Percentiles rank a stretch among this genome's conserved stretches.
phyloP scores from a whole-genome alignment of 2,797 vertebrate genomes.

The Coreius guichenoti region DNA sequence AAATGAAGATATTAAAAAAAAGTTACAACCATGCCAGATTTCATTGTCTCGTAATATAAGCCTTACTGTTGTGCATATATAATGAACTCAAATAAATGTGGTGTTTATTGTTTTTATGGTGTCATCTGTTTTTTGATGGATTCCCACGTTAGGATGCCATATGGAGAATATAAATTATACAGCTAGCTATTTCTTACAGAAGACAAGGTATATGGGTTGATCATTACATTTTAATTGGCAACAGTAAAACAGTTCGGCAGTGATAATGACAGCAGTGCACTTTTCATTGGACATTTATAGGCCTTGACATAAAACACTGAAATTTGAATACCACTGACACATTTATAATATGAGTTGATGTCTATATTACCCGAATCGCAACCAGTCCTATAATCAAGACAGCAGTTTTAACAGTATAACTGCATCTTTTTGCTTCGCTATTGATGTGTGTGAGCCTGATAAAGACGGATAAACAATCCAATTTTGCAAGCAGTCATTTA shows the following conservation, averaged over 20 bases:
- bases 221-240: slow-evolving; percentile 54
- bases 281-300: slow-evolving; percentile 47
- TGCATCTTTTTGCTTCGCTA: not conserved
- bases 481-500: slow-evolving; percentile 7
- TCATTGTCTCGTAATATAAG: slow-evolving; percentile 31
- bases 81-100: slow-evolving; percentile 40
- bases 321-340: slow-evolving; percentile 36
- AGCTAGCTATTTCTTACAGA: slow-evolving; percentile 14
- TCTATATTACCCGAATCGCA: not conserved
- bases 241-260: slow-evolving; percentile 39
- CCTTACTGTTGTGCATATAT: slow-evolving; percentile 13
- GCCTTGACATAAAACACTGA: slow-evolving; percentile 42
- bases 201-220: slow-evolving; percentile 47
- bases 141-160: slow-evolving; percentile 27
- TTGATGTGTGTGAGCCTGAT: not conserved
- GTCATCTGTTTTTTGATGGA: slow-evolving; percentile 42
- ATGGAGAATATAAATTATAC: slow-evolving; percentile 36
- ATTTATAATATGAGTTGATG: slow-evolving; percentile 7
- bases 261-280: slow-evolving; percentile 42
- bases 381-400: slow-evolving; percentile 10
- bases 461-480: slow-evolving; percentile 4
- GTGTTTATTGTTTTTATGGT: slow-evolving; percentile 28
- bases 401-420: not conserved
- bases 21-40: not conserved
- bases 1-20: not conserved